Percentiles rank a stretch among this genome's conserved stretches.
Conservation (phyloP, 30 jellyfish, hydroid and myxozoan species). For the Turritopsis rubra region DNA sequence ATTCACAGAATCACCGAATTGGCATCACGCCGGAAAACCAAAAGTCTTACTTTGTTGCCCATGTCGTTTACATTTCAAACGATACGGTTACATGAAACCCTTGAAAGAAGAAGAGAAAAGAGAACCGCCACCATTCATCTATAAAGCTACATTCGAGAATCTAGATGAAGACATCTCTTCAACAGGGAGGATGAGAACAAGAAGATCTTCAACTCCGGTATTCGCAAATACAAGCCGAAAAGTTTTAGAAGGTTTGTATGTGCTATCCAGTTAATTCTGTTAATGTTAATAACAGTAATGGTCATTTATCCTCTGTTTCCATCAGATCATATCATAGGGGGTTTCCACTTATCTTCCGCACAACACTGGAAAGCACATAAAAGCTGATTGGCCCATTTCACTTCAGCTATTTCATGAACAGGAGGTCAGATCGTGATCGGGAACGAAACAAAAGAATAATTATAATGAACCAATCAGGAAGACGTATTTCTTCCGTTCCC, state of each 20-base stretch:
- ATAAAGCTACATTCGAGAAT: constrained; percentile 87
- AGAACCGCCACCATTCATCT: constrained; percentile 95
- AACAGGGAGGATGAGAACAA: constrained; percentile 90
- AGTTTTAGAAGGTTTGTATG: constrained; percentile 49
- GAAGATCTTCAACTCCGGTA: constrained; percentile 95
- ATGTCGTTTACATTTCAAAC: constrained; percentile 78
- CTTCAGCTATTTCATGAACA: no score
- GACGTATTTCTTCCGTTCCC: no score
- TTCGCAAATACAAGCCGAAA: constrained; percentile 57
- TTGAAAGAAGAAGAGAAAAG: constrained; percentile 52
- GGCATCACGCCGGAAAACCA: constrained; percentile 98
- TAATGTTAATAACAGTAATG: neutral
- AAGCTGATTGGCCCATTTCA: no score
- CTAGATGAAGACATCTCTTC: constrained; percentile 56
- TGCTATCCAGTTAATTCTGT: neutral
- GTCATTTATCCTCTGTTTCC: no score
- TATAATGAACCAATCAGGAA: no score
- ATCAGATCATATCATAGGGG: no score
- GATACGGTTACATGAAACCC: constrained; percentile 88
- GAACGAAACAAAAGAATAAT: no score
- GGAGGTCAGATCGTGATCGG: no score
- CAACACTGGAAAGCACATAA: no score
- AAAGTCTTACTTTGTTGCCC: constrained; percentile 67
- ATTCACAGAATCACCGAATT: constrained; percentile 71
- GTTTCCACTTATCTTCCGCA: no score